Evolutionary conservation across 1,140 invertebrate species (phyloP).

Genomic region (Yoshiicerus persimilis): DNA sequence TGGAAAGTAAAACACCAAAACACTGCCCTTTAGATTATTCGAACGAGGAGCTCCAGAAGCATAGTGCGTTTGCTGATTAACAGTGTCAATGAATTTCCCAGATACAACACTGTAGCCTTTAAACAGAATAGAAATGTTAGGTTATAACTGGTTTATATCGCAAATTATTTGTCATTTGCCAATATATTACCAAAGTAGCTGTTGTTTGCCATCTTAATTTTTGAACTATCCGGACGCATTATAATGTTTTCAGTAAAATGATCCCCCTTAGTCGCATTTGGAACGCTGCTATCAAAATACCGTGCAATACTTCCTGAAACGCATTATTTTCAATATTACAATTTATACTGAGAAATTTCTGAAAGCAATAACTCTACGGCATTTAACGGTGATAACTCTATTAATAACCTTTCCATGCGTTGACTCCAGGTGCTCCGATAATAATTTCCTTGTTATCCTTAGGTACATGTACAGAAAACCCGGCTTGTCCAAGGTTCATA

Average conservation of each 20-base stretch:
- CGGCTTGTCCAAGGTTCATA: constrained; percentile 48
- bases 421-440: constrained; percentile 55
- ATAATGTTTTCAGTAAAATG: neutral
- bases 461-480: constrained; percentile 51
- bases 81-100: constrained; percentile 10
- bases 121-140: neutral
- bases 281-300: neutral
- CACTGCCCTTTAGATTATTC: constrained; percentile 21
- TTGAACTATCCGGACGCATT: neutral
- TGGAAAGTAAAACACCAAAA: constrained; percentile 42
- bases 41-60: constrained; percentile 38
- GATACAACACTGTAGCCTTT: constrained; percentile 43
- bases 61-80: constrained; percentile 28
- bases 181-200: neutral
- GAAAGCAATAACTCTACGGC: neutral
- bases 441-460: constrained; percentile 50
- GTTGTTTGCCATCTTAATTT: neutral
- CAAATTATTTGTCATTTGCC: neutral
- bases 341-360: neutral
- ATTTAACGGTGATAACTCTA: no score
- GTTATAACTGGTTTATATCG: no score
- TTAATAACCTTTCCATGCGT: constrained; percentile 53
- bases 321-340: neutral
- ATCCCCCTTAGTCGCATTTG: neutral
- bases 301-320: neutral